Conservation (phyloP, 2,113 vertebrate genomes). For the Craseonycteris thonglongyai region DNA sequence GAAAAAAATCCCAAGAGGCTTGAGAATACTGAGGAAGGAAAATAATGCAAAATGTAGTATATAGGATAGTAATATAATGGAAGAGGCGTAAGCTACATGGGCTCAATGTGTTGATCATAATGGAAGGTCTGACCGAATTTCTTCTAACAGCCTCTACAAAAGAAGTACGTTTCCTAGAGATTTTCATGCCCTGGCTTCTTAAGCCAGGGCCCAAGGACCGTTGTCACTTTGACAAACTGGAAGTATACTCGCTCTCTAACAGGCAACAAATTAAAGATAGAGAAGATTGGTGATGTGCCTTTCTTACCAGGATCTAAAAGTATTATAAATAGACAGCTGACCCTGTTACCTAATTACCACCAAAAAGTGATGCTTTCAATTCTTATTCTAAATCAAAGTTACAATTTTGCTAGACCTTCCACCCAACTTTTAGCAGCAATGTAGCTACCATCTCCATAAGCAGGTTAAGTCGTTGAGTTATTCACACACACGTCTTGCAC, state of each 20-base stretch:
- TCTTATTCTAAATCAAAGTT: neutral
- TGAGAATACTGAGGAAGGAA: neutral
- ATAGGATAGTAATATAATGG: too few species aligned
- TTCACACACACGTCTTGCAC: neutral
- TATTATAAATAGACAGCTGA: neutral
- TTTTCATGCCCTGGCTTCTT: neutral
- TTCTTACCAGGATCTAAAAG: neutral
- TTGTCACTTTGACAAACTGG: neutral
- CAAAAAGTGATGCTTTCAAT: neutral
- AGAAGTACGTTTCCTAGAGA: neutral
- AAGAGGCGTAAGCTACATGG: neutral
- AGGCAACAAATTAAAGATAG: neutral
- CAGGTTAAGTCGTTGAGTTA: neutral
- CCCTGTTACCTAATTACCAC: neutral
- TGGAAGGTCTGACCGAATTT: neutral
- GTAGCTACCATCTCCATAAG: neutral
- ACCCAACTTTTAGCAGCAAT: neutral
- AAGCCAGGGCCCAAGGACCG: neutral
- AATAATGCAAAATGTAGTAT: neutral
- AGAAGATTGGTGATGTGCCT: neutral
- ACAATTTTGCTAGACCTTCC: neutral
- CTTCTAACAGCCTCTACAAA: neutral
- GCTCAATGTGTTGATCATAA: neutral
- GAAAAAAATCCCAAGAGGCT: neutral
- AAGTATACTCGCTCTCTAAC: neutral